These are phyloP conservation scores for Neoniphon sammara DNA, from an alignment of 2,797 vertebrate genomes.

Conservation along the genomic window DNA sequence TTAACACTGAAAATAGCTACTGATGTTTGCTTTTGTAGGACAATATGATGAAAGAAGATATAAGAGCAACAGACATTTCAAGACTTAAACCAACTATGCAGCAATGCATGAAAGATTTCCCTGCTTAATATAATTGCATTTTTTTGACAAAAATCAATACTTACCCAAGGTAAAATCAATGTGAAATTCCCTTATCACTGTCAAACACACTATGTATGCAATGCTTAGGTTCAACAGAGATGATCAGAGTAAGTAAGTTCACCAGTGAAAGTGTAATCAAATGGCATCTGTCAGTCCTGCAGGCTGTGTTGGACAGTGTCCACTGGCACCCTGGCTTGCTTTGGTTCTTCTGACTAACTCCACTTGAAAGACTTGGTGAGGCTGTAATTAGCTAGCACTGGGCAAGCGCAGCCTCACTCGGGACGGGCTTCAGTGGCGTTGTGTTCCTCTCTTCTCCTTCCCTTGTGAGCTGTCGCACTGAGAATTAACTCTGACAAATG, in stretches of 20 bases:
- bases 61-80: slow-evolving; percentile 30
- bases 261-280: slow-evolving; percentile 48
- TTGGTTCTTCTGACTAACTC: slow-evolving; percentile 51
- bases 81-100: slow-evolving; percentile 36
- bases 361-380: slow-evolving; percentile 71
- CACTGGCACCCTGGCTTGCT: slow-evolving; percentile 54
- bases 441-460: slow-evolving; percentile 55
- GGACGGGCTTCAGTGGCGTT: slow-evolving; percentile 60
- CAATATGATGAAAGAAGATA: neutral
- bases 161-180: slow-evolving; percentile 12
- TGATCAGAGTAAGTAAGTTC: slow-evolving; percentile 59
- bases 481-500: slow-evolving; percentile 76
- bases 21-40: slow-evolving; percentile 10
- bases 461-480: slow-evolving; percentile 65
- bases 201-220: slow-evolving; percentile 7
- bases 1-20: neutral
- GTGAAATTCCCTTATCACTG: neutral
- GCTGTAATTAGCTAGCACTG: slow-evolving; percentile 76
- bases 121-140: slow-evolving; percentile 44
- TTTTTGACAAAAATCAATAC: slow-evolving; percentile 51
- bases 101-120: slow-evolving; percentile 15
- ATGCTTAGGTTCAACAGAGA: slow-evolving; percentile 43
- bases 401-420: slow-evolving; percentile 66
- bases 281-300: slow-evolving; percentile 53
- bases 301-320: slow-evolving; percentile 48